Percentiles rank a stretch among this genome's conserved stretches.
phyloP scores from a whole-genome alignment of 2,888 invertebrate genomes.

The Acleris laterana region DNA sequence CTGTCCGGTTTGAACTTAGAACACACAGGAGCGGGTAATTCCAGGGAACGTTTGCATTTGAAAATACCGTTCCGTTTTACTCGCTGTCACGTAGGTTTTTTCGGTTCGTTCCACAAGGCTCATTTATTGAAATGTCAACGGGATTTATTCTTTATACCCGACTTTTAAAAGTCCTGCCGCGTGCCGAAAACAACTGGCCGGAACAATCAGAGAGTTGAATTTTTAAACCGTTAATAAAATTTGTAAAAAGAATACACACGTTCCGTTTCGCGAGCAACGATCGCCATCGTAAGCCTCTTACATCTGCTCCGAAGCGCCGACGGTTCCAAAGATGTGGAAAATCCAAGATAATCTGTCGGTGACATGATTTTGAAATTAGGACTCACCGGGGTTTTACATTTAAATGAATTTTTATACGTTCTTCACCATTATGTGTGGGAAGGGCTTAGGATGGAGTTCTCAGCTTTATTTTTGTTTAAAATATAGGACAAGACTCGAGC shows the following conservation, averaged over 20 bases:
- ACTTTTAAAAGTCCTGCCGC: conserved; percentile 9
- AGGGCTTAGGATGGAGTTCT: conserved; percentile 30
- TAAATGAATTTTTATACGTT: conserved; percentile 51
- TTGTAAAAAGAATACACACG: conserved; percentile 24
- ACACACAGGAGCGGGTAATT: conserved; percentile 37
- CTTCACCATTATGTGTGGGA: conserved; percentile 30
- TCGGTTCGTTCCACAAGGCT: conserved; percentile 31
- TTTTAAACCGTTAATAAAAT: conserved; percentile 30
- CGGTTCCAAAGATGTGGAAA: conserved; percentile 63
- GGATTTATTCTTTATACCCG: conserved; percentile 28
- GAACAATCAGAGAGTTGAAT: conserved; percentile 21
- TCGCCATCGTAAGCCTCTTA: conserved; percentile 65
- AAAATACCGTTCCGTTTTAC: conserved; percentile 31
- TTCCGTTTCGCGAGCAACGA: conserved; percentile 40
- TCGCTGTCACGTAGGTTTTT: conserved; percentile 32
- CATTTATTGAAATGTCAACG: conserved; percentile 33
- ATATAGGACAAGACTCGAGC: conserved; percentile 17
- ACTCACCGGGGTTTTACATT: conserved; percentile 60
- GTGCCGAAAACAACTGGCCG: conserved; percentile 13
- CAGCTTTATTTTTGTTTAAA: conserved; percentile 26
- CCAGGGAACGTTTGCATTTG: conserved; percentile 38
- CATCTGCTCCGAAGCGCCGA: conserved; percentile 52
- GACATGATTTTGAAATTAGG: conserved; percentile 75
- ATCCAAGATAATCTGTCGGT: conserved; percentile 73
- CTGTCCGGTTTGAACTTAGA: conserved; percentile 36